These are phyloP conservation scores for Torymus tubicola DNA, from an alignment of 2,888 invertebrate genomes.

Conservation along the genomic window DNA sequence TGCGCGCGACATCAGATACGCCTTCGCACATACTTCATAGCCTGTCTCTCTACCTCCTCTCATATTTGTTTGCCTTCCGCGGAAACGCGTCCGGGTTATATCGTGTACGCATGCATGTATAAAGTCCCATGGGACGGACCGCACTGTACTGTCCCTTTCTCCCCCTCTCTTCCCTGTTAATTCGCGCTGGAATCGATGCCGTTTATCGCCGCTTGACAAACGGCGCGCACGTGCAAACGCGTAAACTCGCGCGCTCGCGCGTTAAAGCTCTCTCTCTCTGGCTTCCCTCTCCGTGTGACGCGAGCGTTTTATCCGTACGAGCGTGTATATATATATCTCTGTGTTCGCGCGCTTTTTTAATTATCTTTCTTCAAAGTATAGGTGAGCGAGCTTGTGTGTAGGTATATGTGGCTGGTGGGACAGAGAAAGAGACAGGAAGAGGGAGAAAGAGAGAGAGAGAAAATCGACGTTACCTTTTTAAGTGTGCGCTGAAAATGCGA, in stretches of 20 bases:
- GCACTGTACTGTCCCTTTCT: neutral
- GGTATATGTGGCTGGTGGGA: no score
- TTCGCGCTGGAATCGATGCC: constrained; percentile 52
- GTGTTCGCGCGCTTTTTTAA: constrained; percentile 26
- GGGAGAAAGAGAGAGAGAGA: no score
- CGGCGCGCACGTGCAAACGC: constrained; percentile 42
- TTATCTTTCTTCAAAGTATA: constrained; percentile 19
- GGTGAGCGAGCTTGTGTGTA: no score
- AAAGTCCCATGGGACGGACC: constrained; percentile 5
- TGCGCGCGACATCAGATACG: constrained; percentile 29
- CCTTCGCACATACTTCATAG: neutral
- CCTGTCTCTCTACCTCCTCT: no score
- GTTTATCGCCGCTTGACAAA: constrained; percentile 53
- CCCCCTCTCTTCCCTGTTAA: constrained; percentile 11
- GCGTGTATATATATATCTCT: neutral
- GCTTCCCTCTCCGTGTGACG: neutral
- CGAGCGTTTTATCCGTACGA: neutral
- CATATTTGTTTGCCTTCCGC: no score
- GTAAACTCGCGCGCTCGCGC: constrained; percentile 1
- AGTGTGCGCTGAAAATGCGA: neutral
- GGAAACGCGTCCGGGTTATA: no score
- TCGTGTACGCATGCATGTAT: neutral
- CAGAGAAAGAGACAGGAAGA: no score
- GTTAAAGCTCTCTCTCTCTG: neutral
- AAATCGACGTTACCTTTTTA: constrained; percentile 11